A percentile compares a stretch with the other conserved stretches of the same genome.
phyloP scores from a whole-genome alignment of 1,140 invertebrate genomes.

The Apis dorsata region DNA sequence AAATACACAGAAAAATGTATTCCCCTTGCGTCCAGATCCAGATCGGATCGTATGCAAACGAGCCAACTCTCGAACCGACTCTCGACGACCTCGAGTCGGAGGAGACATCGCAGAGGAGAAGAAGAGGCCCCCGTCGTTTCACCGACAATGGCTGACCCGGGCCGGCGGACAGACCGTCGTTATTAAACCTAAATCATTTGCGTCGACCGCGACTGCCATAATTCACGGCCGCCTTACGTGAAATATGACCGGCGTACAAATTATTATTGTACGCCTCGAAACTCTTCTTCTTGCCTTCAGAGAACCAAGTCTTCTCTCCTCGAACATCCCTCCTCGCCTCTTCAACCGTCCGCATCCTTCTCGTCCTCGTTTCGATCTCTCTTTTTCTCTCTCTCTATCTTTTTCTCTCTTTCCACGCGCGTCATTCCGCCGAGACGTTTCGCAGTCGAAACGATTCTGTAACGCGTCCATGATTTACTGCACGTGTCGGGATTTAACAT shows the following conservation, averaged over 20 bases:
- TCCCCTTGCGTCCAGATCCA: no score
- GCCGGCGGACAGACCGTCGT: constrained; percentile 66
- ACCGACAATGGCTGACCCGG: constrained; percentile 74
- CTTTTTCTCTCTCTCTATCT: constrained; percentile 1
- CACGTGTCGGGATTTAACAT: constrained; percentile 62
- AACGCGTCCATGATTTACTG: constrained; percentile 72
- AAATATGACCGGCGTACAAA: constrained; percentile 78
- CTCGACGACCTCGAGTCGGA: not conserved
- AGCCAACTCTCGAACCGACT: not conserved
- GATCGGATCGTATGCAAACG: no score
- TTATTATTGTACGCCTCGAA: constrained; percentile 75
- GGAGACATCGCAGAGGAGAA: constrained; percentile 33
- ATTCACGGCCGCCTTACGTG: constrained; percentile 72
- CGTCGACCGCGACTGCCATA: constrained; percentile 75
- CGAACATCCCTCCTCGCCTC: not conserved
- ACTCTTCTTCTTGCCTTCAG: constrained; percentile 51
- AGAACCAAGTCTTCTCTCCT: not conserved
- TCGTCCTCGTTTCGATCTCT: constrained; percentile 43
- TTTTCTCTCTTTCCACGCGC: constrained; percentile 7
- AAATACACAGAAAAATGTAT: no score
- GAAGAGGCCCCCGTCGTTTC: constrained; percentile 48
- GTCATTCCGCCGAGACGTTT: constrained; percentile 64
- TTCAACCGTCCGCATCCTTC: constrained; percentile 20
- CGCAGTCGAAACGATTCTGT: constrained; percentile 66
- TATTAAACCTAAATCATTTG: constrained; percentile 80